phyloP scores from a whole-genome alignment of 2,113 vertebrate genomes.

The Excalfactoria chinensis region DNA sequence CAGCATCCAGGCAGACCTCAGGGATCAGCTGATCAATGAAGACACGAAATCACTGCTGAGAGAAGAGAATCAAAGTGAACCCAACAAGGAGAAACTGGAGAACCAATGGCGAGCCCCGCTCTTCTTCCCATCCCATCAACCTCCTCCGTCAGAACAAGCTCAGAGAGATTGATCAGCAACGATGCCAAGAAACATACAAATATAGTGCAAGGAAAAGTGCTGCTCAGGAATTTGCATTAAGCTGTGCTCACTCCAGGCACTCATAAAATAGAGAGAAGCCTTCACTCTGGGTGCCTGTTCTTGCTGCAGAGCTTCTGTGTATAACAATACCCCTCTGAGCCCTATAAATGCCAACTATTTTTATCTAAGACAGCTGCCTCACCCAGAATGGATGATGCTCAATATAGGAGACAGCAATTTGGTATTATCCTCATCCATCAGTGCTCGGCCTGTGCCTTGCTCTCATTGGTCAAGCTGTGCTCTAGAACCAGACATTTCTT shows the following conservation, averaged over 20 bases:
- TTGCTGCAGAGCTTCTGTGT: not conserved
- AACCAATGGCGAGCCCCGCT: not conserved
- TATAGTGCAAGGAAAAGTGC: accelerated
- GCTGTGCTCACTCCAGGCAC: not conserved
- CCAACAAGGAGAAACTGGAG: accelerated
- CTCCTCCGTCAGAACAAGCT: not conserved
- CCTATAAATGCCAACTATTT: not conserved
- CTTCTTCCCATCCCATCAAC: not conserved
- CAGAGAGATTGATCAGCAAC: not conserved
- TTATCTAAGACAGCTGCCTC: not conserved
- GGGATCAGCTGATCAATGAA: not conserved
- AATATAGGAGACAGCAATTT: not conserved
- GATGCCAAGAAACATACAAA: accelerated
- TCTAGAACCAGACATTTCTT: not conserved
- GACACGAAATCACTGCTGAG: not conserved
- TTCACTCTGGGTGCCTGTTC: not conserved
- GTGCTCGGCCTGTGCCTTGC: accelerated
- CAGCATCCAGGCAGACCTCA: not conserved
- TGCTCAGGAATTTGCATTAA: not conserved
- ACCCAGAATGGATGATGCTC: not conserved
- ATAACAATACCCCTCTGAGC: not conserved
- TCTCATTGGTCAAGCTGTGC: not conserved
- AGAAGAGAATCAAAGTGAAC: not conserved
- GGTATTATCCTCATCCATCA: not conserved
- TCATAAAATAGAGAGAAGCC: not conserved